Conservation (phyloP, 2,888 invertebrate species). For the Lepeophtheirus nordmannii region DNA sequence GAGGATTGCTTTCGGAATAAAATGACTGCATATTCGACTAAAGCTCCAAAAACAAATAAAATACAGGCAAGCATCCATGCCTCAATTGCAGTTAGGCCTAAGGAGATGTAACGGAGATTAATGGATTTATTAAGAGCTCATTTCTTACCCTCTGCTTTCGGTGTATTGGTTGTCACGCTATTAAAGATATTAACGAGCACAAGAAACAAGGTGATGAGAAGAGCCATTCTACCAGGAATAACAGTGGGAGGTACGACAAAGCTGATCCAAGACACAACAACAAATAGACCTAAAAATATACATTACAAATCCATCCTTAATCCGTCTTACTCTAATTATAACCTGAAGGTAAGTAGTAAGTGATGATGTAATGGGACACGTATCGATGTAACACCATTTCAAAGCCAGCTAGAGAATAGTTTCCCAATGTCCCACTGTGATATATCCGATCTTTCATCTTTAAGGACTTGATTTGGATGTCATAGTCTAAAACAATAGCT, state of each 20-base stretch:
- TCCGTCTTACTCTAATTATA: background rate
- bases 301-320: background rate
- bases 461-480: conserved; percentile 7
- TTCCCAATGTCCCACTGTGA: conserved; percentile 6
- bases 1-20: conserved; percentile 5
- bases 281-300: conserved; percentile 10
- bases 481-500: conserved; percentile 17
- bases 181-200: conserved; percentile 20
- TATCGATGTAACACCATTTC: conserved; percentile 15
- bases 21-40: conserved; percentile 22
- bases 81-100: conserved; percentile 18
- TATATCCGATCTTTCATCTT: background rate
- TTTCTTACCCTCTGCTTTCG: conserved; percentile 17
- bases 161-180: conserved; percentile 16
- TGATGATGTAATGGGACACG: conserved; percentile 19
- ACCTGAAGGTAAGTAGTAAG: conserved; percentile 22
- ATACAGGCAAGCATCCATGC: conserved; percentile 23
- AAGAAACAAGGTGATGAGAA: conserved; percentile 17
- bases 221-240: conserved; percentile 17
- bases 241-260: conserved; percentile 20
- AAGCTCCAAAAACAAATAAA: conserved; percentile 19
- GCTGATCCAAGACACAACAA: conserved; percentile 22
- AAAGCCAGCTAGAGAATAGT: conserved; percentile 14
- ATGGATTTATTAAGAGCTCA: too few species aligned
- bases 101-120: background rate